Conservation (phyloP, 2,888 invertebrate genomes). For the Tribolium freemani region DNA sequence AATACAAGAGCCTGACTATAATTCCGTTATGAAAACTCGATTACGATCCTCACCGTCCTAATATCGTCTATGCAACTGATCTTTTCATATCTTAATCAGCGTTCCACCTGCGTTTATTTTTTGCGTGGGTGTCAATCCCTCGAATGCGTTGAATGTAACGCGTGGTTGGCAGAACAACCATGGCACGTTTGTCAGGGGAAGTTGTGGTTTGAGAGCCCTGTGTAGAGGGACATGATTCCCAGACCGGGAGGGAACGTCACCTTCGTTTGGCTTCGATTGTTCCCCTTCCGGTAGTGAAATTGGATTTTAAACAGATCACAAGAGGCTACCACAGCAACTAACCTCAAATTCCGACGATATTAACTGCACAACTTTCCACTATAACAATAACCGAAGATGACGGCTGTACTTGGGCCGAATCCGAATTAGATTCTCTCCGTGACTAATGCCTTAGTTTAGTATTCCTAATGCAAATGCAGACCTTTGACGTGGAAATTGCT, state of each 20-base stretch:
- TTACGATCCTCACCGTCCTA: not conserved
- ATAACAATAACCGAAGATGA: conserved; percentile 30
- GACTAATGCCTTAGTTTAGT: conserved; percentile 10
- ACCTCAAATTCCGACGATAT: conserved; percentile 49
- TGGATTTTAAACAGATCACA: conserved; percentile 64
- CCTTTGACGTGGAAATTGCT: conserved; percentile 16
- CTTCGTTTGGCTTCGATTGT: conserved; percentile 66
- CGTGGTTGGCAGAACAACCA: conserved; percentile 29
- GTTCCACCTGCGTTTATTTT: conserved; percentile 7
- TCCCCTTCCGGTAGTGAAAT: conserved; percentile 61
- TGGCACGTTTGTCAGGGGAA: conserved; percentile 41
- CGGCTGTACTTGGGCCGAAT: conserved; percentile 19
- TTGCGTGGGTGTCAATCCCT: conserved; percentile 17
- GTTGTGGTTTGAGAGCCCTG: conserved; percentile 45
- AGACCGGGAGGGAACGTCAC: conserved; percentile 59
- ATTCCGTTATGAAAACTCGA: conserved; percentile 13
- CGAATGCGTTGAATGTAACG: conserved; percentile 18
- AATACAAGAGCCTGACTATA: not conserved
- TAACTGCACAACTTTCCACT: conserved; percentile 37
- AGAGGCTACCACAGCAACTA: conserved; percentile 50
- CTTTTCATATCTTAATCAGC: conserved; percentile 13
- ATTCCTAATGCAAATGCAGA: not conserved
- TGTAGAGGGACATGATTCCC: conserved; percentile 29
- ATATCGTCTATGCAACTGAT: conserved; percentile 4
- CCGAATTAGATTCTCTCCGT: conserved; percentile 16